These are phyloP conservation scores for Gryllus bimaculatus DNA, from an alignment of 1,140 invertebrate species.

Conservation along the genomic window DNA sequence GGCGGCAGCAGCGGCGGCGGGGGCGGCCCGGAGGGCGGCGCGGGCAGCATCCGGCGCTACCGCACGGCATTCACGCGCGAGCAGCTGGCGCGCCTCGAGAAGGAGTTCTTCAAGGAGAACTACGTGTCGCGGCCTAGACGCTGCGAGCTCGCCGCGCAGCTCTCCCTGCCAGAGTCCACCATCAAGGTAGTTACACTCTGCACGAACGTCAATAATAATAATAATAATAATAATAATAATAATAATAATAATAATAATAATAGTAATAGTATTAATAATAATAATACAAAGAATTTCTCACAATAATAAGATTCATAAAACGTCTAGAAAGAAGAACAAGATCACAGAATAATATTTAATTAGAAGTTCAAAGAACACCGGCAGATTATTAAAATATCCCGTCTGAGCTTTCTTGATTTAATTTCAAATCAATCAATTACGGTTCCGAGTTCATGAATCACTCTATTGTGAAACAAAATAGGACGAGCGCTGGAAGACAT, in stretches of 20 bases:
- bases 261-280: neutral
- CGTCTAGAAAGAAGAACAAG: too few species aligned
- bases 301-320: too few species aligned
- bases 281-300: neutral
- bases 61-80: slow-evolving; percentile 96
- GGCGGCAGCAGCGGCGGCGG: slow-evolving; percentile 9
- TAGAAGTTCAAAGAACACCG: too few species aligned
- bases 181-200: slow-evolving; percentile 74
- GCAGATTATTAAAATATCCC: too few species aligned
- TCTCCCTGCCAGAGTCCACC: slow-evolving; percentile 91
- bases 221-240: neutral
- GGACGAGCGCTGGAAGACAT: too few species aligned
- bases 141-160: slow-evolving; percentile 87
- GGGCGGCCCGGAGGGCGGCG: slow-evolving; percentile 19
- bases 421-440: too few species aligned
- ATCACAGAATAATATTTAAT: too few species aligned
- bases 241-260: slow-evolving; percentile 8
- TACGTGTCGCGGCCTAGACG: slow-evolving; percentile 91
- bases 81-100: slow-evolving; percentile 87
- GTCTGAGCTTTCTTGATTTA: too few species aligned
- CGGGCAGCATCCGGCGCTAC: slow-evolving; percentile 64
- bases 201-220: neutral
- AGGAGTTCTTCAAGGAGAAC: slow-evolving; percentile 95
- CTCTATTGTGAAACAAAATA: too few species aligned
- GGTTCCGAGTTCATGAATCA: too few species aligned